Percentiles rank a stretch among this genome's conserved stretches.
Evolutionary conservation across 2,888 invertebrate species (phyloP).

Genomic region (Sinotaia quadrata): DNA sequence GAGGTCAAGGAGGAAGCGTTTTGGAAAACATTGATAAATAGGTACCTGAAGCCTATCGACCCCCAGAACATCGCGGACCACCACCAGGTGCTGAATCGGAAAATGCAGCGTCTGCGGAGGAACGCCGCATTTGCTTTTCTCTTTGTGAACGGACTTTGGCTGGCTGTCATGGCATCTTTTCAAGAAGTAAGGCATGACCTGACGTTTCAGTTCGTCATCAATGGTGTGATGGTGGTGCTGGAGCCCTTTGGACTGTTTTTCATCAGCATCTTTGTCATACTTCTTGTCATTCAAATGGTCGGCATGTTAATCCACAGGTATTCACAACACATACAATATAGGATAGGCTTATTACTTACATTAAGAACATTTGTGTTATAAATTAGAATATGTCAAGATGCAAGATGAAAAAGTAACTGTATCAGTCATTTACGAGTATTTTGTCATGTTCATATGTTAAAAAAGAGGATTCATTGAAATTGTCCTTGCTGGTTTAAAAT

Average conservation of each 20-base stretch:
- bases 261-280: conserved; percentile 42
- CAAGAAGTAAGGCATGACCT: conserved; percentile 41
- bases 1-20: conserved; percentile 83
- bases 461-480: too few species aligned
- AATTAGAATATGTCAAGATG: too few species aligned
- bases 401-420: too few species aligned
- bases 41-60: conserved; percentile 68
- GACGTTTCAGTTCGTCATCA: conserved; percentile 24
- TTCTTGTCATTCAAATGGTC: conserved; percentile 42
- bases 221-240: conserved; percentile 22
- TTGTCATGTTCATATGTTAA: too few species aligned
- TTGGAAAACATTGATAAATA: conserved; percentile 92
- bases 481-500: too few species aligned
- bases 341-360: too few species aligned
- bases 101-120: conserved; percentile 91
- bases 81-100: conserved; percentile 68
- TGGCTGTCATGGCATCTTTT: conserved; percentile 79
- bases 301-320: conserved; percentile 46
- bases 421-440: too few species aligned
- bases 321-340: too few species aligned
- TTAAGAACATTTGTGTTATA: too few species aligned
- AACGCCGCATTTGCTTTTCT: conserved; percentile 83
- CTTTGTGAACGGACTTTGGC: conserved; percentile 98
- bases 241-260: conserved; percentile 46
- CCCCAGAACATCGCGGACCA: conserved; percentile 79